These are phyloP conservation scores for Rhincodon typus DNA, from an alignment of 2,797 vertebrate genomes.

Conservation along the genomic window DNA sequence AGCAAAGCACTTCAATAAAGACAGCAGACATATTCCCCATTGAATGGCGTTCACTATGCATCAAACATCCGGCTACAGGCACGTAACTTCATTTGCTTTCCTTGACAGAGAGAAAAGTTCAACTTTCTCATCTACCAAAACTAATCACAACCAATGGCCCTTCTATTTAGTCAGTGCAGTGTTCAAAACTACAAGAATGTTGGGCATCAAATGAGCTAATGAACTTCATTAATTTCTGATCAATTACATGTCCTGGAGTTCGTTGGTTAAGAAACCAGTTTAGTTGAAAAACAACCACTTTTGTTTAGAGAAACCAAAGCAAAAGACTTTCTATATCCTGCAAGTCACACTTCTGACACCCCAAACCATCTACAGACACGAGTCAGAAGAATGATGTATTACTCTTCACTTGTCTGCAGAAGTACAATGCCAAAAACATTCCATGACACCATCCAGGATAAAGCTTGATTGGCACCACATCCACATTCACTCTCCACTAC, in stretches of 20 bases:
- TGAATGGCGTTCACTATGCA: too few relatives aligned
- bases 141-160: neutral
- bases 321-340: neutral
- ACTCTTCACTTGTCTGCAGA: too few relatives aligned
- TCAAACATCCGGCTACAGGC: neutral
- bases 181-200: neutral
- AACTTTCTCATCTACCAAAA: neutral
- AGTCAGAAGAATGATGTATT: too few relatives aligned
- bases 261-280: neutral
- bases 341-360: too few relatives aligned
- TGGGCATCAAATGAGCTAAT: neutral
- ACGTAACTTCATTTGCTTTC: neutral
- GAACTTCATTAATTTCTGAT: neutral
- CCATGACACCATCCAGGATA: too few relatives aligned
- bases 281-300: neutral
- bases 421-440: too few relatives aligned
- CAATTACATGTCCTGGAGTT: neutral
- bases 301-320: neutral
- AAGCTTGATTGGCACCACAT: too few relatives aligned
- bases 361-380: too few relatives aligned
- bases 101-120: too few relatives aligned
- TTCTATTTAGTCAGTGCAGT: neutral
- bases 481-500: too few relatives aligned
- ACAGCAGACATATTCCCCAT: neutral
- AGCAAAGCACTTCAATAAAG: neutral